A percentile compares a stretch with the other conserved stretches of the same genome.
phyloP scores from a whole-genome alignment of 2,888 invertebrate genomes.

The Glyphotaelius pellucidus region DNA sequence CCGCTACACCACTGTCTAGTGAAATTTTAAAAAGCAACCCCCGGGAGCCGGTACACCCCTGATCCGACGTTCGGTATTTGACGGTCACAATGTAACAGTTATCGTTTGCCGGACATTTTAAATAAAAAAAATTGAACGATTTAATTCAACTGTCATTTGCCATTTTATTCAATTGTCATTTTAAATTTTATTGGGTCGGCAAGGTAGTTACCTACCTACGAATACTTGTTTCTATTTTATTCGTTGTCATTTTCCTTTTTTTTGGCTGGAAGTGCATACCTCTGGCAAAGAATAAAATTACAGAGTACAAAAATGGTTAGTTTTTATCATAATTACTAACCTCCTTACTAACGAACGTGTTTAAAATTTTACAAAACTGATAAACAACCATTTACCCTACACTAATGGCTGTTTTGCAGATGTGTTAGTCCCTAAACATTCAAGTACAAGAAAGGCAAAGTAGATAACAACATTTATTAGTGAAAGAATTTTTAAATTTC shows the following conservation, averaged over 20 bases:
- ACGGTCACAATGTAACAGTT: slow-evolving; percentile 41
- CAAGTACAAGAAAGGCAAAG: no score
- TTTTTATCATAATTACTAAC: not conserved
- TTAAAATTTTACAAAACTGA: no score
- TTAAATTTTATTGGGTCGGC: no score
- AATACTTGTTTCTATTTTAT: no score
- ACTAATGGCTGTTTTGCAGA: no score
- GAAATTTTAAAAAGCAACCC: slow-evolving; percentile 48
- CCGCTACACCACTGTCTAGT: slow-evolving; percentile 46
- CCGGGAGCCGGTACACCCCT: slow-evolving; percentile 38
- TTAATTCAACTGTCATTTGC: slow-evolving; percentile 10
- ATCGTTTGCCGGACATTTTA: slow-evolving; percentile 10
- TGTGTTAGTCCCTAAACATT: no score
- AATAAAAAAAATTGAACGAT: slow-evolving; percentile 17
- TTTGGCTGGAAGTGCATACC: no score
- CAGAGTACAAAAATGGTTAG: not conserved
- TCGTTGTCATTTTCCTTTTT: no score
- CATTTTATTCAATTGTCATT: not conserved
- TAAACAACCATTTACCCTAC: no score
- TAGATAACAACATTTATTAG: no score
- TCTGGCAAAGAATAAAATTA: not conserved
- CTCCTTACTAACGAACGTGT: no score
- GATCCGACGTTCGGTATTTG: slow-evolving; percentile 44
- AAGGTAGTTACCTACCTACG: not conserved
- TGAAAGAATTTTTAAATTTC: no score